phyloP scores from a whole-genome alignment of 2,888 invertebrate genomes.

The Clistopyga incitator region DNA sequence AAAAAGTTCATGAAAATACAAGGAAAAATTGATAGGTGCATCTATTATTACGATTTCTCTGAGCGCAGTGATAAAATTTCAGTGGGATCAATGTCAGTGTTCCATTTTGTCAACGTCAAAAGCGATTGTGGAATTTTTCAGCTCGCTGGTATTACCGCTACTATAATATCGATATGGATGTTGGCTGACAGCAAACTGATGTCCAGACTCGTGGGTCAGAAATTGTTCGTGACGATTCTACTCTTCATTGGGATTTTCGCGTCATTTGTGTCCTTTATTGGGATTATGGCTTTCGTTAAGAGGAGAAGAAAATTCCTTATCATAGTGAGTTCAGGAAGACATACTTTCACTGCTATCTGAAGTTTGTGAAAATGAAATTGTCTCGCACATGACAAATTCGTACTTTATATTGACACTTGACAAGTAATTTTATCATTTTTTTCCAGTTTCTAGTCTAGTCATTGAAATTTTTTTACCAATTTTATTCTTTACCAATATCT shows the following conservation, averaged over 20 bases:
- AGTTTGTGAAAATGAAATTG: no score
- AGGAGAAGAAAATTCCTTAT: constrained; percentile 68
- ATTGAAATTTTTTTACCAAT: no score
- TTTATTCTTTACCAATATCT: not conserved
- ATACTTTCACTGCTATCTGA: no score
- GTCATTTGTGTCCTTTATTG: constrained; percentile 70
- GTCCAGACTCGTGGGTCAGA: constrained; percentile 74
- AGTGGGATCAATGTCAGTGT: not conserved
- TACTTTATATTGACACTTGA: not conserved
- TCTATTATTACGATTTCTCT: no score
- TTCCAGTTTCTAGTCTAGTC: no score
- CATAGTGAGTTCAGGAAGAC: constrained; percentile 66
- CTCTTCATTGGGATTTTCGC: constrained; percentile 71
- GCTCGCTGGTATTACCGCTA: constrained; percentile 74
- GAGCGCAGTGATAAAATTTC: not conserved
- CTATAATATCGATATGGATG: constrained; percentile 74
- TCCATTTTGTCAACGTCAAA: no score
- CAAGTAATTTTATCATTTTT: not conserved
- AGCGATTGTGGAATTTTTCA: constrained; percentile 45
- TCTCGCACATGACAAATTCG: not conserved
- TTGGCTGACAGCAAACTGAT: constrained; percentile 73
- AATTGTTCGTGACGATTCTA: constrained; percentile 71
- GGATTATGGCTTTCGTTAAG: constrained; percentile 73
- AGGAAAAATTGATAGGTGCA: no score
- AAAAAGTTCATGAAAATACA: no score